Percentiles rank a stretch among this genome's conserved stretches.
Conservation (phyloP, 2,888 invertebrate genomes). For the Sisyra nigra region DNA sequence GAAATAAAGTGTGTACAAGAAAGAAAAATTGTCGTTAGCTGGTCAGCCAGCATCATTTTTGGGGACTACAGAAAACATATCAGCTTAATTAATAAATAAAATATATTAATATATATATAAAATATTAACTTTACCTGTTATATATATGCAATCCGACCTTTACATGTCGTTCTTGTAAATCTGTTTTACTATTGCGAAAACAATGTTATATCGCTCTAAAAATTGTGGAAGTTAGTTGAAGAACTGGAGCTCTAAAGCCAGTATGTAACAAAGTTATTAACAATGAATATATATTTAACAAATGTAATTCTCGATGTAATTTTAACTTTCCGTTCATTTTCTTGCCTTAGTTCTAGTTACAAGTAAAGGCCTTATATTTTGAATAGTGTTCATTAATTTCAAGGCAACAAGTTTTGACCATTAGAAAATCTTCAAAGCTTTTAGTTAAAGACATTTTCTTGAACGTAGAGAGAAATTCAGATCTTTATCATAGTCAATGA, state of each 20-base stretch:
- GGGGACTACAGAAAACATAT: conserved; percentile 58
- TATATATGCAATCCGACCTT: conserved; percentile 29
- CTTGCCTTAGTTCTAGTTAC: too few species aligned
- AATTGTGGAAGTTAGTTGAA: conserved; percentile 19
- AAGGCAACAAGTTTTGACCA: too few species aligned
- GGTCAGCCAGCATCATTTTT: conserved; percentile 27
- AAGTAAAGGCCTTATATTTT: too few species aligned
- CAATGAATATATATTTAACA: neutral
- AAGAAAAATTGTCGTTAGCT: conserved; percentile 13
- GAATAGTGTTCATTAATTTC: too few species aligned
- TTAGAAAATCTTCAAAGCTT: too few species aligned
- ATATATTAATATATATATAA: conserved; percentile 29
- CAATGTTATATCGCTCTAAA: conserved; percentile 17
- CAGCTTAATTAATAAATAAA: conserved; percentile 43
- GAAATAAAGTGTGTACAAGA: conserved; percentile 26
- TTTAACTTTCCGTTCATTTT: too few species aligned
- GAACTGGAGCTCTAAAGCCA: too few species aligned
- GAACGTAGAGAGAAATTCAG: too few species aligned
- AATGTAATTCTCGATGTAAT: too few species aligned
- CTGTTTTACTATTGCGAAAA: conserved; percentile 25
- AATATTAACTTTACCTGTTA: conserved; percentile 21
- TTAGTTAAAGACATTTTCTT: too few species aligned
- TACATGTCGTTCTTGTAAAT: conserved; percentile 30
- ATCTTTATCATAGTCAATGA: too few species aligned
- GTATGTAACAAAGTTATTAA: neutral